phyloP scores from a whole-genome alignment of 2,113 vertebrate species.

The Cathartes aura region DNA sequence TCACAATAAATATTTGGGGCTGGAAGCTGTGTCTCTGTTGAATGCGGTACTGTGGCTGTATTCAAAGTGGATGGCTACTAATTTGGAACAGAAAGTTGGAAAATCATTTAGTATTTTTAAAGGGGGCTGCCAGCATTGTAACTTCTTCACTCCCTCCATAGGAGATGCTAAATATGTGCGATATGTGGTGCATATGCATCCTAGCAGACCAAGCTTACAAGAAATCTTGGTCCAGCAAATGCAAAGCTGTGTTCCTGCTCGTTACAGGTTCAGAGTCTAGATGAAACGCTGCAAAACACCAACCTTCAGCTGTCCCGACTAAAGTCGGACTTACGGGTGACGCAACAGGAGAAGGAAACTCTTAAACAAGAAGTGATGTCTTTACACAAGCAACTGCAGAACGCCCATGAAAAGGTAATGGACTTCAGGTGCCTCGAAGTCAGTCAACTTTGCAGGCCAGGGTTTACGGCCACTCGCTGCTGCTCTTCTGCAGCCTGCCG shows the following conservation, averaged over 20 bases:
- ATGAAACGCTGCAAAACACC: constrained; percentile 79
- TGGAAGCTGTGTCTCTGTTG: neutral
- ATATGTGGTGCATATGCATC: accelerated
- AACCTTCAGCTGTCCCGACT: constrained; percentile 81
- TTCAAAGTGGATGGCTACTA: neutral
- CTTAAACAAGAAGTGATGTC: constrained; percentile 84
- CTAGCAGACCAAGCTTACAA: neutral
- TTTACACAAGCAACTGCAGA: constrained; percentile 85
- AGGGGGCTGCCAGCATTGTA: accelerated
- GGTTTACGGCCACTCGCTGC: neutral
- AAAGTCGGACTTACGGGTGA: constrained; percentile 79
- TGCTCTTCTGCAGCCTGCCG: neutral
- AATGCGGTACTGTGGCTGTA: neutral
- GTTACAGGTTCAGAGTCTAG: constrained; percentile 79
- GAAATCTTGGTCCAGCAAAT: neutral
- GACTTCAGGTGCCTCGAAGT: neutral
- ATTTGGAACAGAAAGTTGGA: neutral
- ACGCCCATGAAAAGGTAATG: constrained; percentile 80
- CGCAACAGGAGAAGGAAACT: constrained; percentile 86
- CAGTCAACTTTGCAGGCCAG: neutral
- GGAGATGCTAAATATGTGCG: neutral
- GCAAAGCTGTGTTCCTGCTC: neutral
- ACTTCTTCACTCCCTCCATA: neutral
- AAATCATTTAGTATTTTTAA: neutral
- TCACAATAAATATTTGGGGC: neutral